Evolutionary conservation across 2,113 vertebrate genomes (phyloP).

Genomic region (Edolisoma coerulescens): DNA sequence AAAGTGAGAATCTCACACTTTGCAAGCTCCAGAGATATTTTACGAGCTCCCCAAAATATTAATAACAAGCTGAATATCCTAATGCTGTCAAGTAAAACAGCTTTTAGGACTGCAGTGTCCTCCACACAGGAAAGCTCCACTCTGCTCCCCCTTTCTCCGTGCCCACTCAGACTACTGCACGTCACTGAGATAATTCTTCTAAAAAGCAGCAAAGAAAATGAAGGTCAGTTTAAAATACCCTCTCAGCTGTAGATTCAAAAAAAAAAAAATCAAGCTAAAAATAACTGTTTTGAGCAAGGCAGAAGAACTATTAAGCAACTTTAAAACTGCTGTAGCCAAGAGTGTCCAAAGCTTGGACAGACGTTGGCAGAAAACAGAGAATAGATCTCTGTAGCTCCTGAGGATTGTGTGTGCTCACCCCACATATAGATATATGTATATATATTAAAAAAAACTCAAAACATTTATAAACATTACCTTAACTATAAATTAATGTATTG

Average conservation of each 20-base stretch:
- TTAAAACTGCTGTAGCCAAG: not conserved
- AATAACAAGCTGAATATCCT: not conserved
- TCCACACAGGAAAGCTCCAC: not conserved
- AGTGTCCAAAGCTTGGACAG: not conserved
- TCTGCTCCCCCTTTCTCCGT: not conserved
- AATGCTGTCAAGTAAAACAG: not conserved
- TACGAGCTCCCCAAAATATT: not conserved
- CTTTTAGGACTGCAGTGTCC: not conserved
- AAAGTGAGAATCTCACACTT: not conserved
- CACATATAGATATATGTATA: not conserved
- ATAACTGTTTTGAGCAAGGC: not conserved
- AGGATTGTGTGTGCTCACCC: not conserved
- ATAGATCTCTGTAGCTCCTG: not conserved
- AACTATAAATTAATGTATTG: not conserved
- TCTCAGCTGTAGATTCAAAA: not conserved
- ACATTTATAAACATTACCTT: not conserved
- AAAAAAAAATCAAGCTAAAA: not conserved
- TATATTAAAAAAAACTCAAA: not conserved
- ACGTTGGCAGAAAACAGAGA: not conserved
- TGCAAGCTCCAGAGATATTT: not conserved
- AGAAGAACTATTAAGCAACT: not conserved
- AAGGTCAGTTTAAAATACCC: not conserved
- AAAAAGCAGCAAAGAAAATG: not conserved
- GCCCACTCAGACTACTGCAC: not conserved
- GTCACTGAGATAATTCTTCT: not conserved